Base-by-base conservation (phyloP, 2,888 invertebrate genomes). In the Prenolepis imparis region DNA sequence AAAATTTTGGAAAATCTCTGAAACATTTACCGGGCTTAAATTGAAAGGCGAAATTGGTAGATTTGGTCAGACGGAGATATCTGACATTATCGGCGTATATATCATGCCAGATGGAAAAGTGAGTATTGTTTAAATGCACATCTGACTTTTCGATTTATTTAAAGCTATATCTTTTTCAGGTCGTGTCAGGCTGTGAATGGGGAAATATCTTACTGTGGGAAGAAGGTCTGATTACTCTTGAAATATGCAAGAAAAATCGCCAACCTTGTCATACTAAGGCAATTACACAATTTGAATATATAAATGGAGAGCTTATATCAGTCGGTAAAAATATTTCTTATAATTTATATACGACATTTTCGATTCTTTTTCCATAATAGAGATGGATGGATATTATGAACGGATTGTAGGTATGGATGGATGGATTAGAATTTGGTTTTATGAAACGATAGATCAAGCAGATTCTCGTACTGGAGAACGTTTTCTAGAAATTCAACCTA, bases 181-280 rank as follows among this genome's bases (percentile, higher is more conserved):
- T 98, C 0, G 95, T 98, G 57, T 98, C 98, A 0, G 98, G 98
- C 0, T 97, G 97, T 90, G 97, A 97, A 91, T 98, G 98, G 98
- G 99, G 99, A 0, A 98, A 98, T 94, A 96, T 99, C 92, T 95
- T 99, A 59, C 96, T 99, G 0, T 99, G 99, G 99, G 98, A 98
- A 91, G 98, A 97, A 66, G 98, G 98, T 0, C 95, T 98, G 0
- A 98, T 99, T 15, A 98, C 98, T 94, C 95, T 98, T 52, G 98
- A 98, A 95, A 96, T 98, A 0, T 96, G 96, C 11, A 96, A 97
- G 84, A 97, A 97, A 87, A 96, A 96, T 68, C 95, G 97, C 32
- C 97, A 96, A 92, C 95, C 96, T 0, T 98, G 98, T 92, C 99
- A 99, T 92, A 94, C 95, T 4, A 97, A 96, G 28, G 96, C 97